These are phyloP conservation scores for Miopithecus talapoin DNA, from an alignment of 2,797 vertebrate genomes.

Conservation along the genomic window DNA sequence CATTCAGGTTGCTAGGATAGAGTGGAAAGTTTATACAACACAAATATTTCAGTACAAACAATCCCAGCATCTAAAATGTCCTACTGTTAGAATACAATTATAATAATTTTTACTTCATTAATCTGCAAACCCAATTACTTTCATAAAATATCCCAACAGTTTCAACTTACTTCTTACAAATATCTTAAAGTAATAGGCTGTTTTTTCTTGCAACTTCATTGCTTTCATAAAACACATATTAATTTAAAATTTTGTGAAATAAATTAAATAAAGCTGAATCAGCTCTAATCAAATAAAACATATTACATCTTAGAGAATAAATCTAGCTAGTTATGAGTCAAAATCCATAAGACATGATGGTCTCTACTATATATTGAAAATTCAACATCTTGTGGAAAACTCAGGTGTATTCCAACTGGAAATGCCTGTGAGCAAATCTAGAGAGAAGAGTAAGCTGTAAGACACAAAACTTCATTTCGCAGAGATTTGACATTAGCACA, in stretches of 20 bases:
- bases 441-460: not conserved
- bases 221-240: constrained; percentile 41
- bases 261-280: constrained; percentile 56
- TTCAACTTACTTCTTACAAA: not conserved
- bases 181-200: not conserved
- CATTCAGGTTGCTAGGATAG: not conserved
- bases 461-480: not conserved
- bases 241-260: constrained; percentile 38
- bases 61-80: not conserved
- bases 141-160: constrained; percentile 56
- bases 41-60: constrained; percentile 29
- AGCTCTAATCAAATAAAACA: constrained; percentile 42
- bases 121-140: constrained; percentile 65
- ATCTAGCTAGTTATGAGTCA: not conserved
- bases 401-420: not conserved
- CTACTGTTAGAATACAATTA: constrained; percentile 53
- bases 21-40: not conserved
- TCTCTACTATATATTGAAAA: not conserved
- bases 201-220: constrained; percentile 50
- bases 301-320: constrained; percentile 28
- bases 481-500: not conserved
- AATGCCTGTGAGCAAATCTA: not conserved
- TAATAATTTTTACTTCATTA: constrained; percentile 64
- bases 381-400: not conserved
- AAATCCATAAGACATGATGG: not conserved